phyloP scores from a whole-genome alignment of 2,888 invertebrate genomes.

The Lydus trimaculatus region DNA sequence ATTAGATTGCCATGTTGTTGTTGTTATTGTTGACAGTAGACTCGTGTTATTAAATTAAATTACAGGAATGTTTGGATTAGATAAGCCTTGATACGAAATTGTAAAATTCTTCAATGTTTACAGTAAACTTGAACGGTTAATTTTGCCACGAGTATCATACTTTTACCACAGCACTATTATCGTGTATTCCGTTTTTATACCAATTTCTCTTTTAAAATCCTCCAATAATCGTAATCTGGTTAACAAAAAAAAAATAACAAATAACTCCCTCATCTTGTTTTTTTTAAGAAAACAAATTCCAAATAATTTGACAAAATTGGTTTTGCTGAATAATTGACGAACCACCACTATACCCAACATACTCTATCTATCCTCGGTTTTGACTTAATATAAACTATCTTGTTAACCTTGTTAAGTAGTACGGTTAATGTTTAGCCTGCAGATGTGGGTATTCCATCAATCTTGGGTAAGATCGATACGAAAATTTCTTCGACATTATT shows the following conservation, averaged over 20 bases:
- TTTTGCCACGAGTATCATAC: background rate
- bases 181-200: background rate
- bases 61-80: background rate
- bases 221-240: background rate
- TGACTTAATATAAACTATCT: slow-evolving; percentile 14
- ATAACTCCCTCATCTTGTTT: background rate
- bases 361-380: slow-evolving; percentile 9
- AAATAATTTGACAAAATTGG: background rate
- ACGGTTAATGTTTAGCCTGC: slow-evolving; percentile 24
- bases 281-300: background rate
- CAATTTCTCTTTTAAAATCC: background rate
- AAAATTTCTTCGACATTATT: background rate
- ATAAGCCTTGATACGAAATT: background rate
- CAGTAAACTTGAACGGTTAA: background rate
- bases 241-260: background rate
- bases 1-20: no score
- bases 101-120: background rate
- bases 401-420: slow-evolving; percentile 28
- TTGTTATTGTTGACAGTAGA: background rate
- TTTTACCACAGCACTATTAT: background rate
- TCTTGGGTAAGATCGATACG: background rate
- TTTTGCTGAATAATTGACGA: background rate
- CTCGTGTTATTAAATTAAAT: background rate
- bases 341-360: slow-evolving; percentile 13
- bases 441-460: background rate